phyloP scores from a whole-genome alignment of 1,140 invertebrate genomes.

The Macrocentrus cingulum region DNA sequence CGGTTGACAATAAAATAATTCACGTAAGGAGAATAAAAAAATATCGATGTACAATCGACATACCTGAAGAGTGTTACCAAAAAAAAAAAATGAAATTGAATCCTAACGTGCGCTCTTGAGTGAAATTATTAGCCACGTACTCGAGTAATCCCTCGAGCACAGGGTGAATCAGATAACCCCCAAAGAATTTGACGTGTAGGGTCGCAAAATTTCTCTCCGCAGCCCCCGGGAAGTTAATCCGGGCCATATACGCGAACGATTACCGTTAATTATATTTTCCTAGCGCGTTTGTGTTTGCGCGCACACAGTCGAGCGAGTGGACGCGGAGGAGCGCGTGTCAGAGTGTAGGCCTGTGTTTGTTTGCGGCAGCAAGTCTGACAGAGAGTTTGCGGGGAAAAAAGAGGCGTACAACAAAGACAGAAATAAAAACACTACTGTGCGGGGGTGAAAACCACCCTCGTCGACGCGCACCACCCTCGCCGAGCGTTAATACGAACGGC shows the following conservation, averaged over 20 bases:
- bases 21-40: not conserved
- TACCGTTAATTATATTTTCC: conserved; percentile 61
- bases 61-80: not conserved
- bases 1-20: too few relatives aligned
- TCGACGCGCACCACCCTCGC: conserved; percentile 31
- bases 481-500: conserved; percentile 50
- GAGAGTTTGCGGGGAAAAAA: not conserved
- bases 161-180: conserved; percentile 37
- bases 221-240: conserved; percentile 51
- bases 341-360: conserved; percentile 32
- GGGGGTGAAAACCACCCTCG: conserved; percentile 28
- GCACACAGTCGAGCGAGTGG: conserved; percentile 11
- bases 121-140: conserved; percentile 15
- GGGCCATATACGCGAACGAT: conserved; percentile 57
- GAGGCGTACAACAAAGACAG: not conserved
- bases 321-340: conserved; percentile 8
- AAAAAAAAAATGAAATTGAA: conserved; percentile 2
- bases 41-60: not conserved
- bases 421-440: not conserved
- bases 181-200: conserved; percentile 45
- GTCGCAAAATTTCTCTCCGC: conserved; percentile 4
- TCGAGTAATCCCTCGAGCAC: conserved; percentile 36
- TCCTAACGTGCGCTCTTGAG: not conserved
- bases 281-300: conserved; percentile 32
- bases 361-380: not conserved